Conservation (phyloP, 2,888 invertebrate species). For the Emmelina monodactyla region DNA sequence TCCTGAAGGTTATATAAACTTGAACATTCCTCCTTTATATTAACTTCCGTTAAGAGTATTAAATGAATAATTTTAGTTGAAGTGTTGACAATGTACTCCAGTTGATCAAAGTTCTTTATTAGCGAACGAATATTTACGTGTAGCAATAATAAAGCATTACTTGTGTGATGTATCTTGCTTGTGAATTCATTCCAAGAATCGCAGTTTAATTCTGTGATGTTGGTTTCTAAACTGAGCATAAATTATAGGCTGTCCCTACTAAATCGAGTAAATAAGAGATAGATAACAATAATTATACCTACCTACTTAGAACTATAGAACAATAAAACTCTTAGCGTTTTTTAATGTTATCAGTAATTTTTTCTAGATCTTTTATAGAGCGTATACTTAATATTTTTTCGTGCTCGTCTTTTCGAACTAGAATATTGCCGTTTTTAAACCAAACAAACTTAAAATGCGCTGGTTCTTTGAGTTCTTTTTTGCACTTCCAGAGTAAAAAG, state of each 20-base stretch:
- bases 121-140: conserved; percentile 8
- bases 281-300: too few relatives aligned
- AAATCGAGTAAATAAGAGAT: too few relatives aligned
- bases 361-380: not conserved
- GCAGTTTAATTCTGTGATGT: not conserved
- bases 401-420: conserved; percentile 8
- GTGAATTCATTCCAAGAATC: conserved; percentile 1
- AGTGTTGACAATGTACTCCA: conserved; percentile 11
- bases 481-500: conserved; percentile 10
- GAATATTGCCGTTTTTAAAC: conserved; percentile 11
- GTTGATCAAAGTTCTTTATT: conserved; percentile 11
- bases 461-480: conserved; percentile 9
- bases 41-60: conserved; percentile 12
- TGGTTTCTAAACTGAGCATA: too few relatives aligned
- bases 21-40: conserved; percentile 6
- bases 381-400: not conserved
- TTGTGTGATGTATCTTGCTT: not conserved
- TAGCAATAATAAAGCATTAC: not conserved
- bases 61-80: conserved; percentile 6
- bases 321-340: too few relatives aligned
- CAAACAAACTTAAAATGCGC: conserved; percentile 11
- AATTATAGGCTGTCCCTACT: too few relatives aligned
- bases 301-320: too few relatives aligned
- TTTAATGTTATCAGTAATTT: too few relatives aligned
- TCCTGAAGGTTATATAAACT: conserved; percentile 4